Evolutionary conservation across 1,140 invertebrate species (phyloP), one percentile per base, ranked within the genome.

Genomic region (Lerema accius): DNA sequence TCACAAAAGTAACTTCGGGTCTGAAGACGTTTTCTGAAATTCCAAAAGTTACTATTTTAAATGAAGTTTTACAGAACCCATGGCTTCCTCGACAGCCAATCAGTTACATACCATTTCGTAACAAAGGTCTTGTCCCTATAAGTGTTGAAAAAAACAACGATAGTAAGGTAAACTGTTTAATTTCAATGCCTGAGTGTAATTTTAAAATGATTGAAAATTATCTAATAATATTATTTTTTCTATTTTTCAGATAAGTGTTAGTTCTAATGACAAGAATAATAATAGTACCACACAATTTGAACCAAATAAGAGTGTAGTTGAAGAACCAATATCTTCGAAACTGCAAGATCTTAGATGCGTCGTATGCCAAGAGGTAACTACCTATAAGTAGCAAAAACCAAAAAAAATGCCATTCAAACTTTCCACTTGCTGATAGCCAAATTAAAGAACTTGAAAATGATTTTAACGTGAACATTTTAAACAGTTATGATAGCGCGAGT

Each of bases 51-150:
- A 37, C 65, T 1, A 76, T 84, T 45, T 74, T 75, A 32, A 87
- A 87, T 55, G 63, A 82, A 58, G 84, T 85, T 0, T 35, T 82
- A 58, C 72, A 75, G 9, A 81, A 67, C 62, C 84, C 84, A 5
- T 87, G 84, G 84, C 61, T 60, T 51, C 72, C 84, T 23, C 69
- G 71, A n/a, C 53, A 76, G 17, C 76, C 82, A 39, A 71, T 63
- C 17, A 69, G 70, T 50, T 85, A 73, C 26, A 79, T 63, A 55
- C 84, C 84, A 13, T 71, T 74, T 63, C 60, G 51, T 43, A 69
- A 63, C 67, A 78, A 73, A 68, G 40, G 35, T 11, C 1, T 10
- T 19, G 11, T 7, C n/a, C 32, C 23, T 51, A 5, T 9, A 3
- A 6, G n/a, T n/a, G 19, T n/a, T 2, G n/a, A 35, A 53, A 37